Percentiles rank a stretch among this genome's conserved stretches.
Conservation (phyloP, 2,113 vertebrate genomes). For the Apteryx mantelli region DNA sequence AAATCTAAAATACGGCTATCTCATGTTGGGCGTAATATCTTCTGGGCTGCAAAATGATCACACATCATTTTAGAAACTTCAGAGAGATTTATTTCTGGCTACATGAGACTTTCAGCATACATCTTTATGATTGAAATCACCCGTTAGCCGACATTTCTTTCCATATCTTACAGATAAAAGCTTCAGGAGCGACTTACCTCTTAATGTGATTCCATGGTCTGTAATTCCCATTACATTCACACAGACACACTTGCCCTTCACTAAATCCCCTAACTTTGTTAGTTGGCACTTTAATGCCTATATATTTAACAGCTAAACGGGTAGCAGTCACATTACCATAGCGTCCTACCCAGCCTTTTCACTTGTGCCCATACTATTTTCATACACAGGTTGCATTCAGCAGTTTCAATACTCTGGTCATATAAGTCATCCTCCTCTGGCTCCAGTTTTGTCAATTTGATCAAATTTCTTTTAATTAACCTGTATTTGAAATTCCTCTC, state of each 20-base stretch:
- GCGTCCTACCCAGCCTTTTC: neutral
- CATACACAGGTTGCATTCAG: neutral
- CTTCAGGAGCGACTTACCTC: slow-evolving; percentile 12
- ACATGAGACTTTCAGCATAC: slow-evolving; percentile 49
- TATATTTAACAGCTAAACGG: neutral
- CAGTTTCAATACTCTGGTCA: neutral
- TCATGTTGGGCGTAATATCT: slow-evolving; percentile 30
- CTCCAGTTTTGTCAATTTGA: neutral
- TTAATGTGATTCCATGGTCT: slow-evolving; percentile 4
- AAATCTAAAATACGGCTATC: slow-evolving; percentile 55
- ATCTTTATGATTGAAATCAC: slow-evolving; percentile 65
- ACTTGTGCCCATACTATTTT: neutral
- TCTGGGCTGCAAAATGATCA: slow-evolving; percentile 56
- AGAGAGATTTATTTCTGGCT: slow-evolving; percentile 66
- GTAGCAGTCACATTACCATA: neutral
- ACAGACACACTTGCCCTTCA: neutral
- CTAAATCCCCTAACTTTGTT: neutral
- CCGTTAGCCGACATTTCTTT: slow-evolving; percentile 33
- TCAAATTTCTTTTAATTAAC: neutral
- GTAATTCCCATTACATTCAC: slow-evolving; percentile 7
- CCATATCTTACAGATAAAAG: slow-evolving; percentile 59
- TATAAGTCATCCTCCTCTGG: neutral
- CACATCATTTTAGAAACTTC: slow-evolving; percentile 57
- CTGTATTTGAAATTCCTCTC: neutral
- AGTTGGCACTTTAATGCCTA: neutral